Conservation (phyloP, 2,113 vertebrate species). For the Triplophysa siluroides region DNA sequence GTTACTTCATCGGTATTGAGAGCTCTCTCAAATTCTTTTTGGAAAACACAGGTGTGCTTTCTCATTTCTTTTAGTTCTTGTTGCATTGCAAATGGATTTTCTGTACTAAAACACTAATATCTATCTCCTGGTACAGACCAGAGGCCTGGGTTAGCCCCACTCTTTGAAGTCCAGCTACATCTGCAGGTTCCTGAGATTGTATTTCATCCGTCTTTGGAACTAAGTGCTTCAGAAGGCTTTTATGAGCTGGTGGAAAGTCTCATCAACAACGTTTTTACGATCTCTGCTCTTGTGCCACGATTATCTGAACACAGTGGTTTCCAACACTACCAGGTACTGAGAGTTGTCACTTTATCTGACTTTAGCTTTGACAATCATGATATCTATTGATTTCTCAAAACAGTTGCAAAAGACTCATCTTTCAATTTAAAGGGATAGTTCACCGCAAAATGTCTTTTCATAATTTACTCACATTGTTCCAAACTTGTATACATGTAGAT, state of each 20-base stretch:
- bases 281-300: conserved; percentile 82
- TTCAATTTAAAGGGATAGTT: too few relatives aligned
- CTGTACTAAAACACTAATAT: not conserved
- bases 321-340: conserved; percentile 87
- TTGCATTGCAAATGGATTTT: not conserved
- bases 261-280: conserved; percentile 77
- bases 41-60: conserved; percentile 84
- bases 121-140: conserved; percentile 69
- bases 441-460: too few relatives aligned
- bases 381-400: too few relatives aligned
- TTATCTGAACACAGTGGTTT: conserved; percentile 68
- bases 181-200: conserved; percentile 82
- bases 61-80: not conserved
- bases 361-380: not conserved
- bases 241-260: conserved; percentile 81
- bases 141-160: conserved; percentile 69
- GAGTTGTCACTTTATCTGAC: not conserved
- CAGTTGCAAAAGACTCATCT: too few relatives aligned
- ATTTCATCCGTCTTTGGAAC: conserved; percentile 85
- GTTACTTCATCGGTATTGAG: conserved; percentile 84
- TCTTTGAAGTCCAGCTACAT: conserved; percentile 86
- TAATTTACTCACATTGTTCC: too few relatives aligned
- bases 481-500: too few relatives aligned
- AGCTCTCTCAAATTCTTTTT: conserved; percentile 87
- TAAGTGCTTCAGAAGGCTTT: conserved; percentile 72